Evolutionary conservation across 2,797 vertebrate genomes (phyloP).

Genomic region (Apodemus agrarius): DNA sequence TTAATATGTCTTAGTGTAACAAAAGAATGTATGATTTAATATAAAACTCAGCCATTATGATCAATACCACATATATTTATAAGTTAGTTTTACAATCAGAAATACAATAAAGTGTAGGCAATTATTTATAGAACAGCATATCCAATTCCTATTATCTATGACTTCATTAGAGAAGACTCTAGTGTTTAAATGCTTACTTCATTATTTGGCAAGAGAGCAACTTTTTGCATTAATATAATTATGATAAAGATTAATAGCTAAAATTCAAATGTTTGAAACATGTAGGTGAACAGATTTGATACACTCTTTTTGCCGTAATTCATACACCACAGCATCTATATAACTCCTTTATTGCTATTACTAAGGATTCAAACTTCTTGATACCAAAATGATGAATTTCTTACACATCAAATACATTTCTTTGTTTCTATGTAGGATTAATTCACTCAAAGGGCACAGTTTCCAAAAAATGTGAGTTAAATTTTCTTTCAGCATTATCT

Average conservation of each 20-base stretch:
- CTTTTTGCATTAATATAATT: conserved; percentile 80
- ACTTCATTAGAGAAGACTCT: conserved; percentile 67
- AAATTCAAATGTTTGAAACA: conserved; percentile 73
- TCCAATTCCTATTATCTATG: conserved; percentile 78
- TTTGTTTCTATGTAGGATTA: conserved; percentile 29
- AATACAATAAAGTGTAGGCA: conserved; percentile 50
- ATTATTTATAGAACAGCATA: conserved; percentile 77
- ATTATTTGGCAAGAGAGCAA: conserved; percentile 65
- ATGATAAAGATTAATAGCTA: conserved; percentile 72
- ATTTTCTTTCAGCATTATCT: neutral
- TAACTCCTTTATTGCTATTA: conserved; percentile 68
- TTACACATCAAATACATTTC: conserved; percentile 60
- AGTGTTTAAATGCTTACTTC: conserved; percentile 68
- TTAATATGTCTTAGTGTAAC: neutral
- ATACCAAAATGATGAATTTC: conserved; percentile 76
- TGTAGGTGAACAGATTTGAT: neutral
- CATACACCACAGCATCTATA: neutral
- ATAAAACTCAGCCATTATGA: neutral
- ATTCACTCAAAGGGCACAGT: neutral
- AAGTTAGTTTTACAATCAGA: conserved; percentile 44
- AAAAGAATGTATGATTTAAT: neutral
- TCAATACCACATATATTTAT: neutral
- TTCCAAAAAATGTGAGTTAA: neutral
- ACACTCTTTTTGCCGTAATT: neutral
- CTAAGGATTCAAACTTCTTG: conserved; percentile 65